phyloP scores from a whole-genome alignment of 2,797 vertebrate genomes.

The Coregonus suidteri region DNA sequence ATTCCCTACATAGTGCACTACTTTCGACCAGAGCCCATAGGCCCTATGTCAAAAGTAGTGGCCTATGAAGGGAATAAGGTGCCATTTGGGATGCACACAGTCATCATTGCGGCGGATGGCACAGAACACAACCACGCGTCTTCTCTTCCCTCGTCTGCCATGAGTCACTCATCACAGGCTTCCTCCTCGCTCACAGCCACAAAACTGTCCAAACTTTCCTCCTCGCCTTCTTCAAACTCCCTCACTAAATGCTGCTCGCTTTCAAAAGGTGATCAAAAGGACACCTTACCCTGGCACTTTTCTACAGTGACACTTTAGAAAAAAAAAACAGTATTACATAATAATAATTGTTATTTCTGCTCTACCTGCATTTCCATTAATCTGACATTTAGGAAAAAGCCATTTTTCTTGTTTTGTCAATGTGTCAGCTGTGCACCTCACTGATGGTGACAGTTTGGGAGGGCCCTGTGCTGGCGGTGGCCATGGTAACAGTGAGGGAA shows the following conservation, averaged over 20 bases:
- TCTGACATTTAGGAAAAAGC: conserved; percentile 17
- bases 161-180: conserved; percentile 53
- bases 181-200: conserved; percentile 32
- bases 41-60: background rate
- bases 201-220: conserved; percentile 33
- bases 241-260: conserved; percentile 22
- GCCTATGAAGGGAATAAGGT: background rate
- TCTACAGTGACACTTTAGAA: conserved; percentile 2
- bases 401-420: conserved; percentile 42
- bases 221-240: conserved; percentile 19
- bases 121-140: conserved; percentile 46
- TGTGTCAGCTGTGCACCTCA: conserved; percentile 53
- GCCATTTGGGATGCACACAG: background rate
- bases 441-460: conserved; percentile 56
- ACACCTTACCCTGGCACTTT: conserved; percentile 25
- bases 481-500: conserved; percentile 77
- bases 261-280: conserved; percentile 32
- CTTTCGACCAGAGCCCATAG: background rate
- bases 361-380: conserved; percentile 47
- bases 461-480: conserved; percentile 66
- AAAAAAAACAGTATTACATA: conserved; percentile 39
- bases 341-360: conserved; percentile 23
- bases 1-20: background rate
- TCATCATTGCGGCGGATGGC: conserved; percentile 17
- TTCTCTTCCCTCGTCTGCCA: conserved; percentile 47